Percentiles rank a stretch among this genome's conserved stretches.
Evolutionary conservation across 2,797 vertebrate species (phyloP).

Genomic region (Macroramphosus scolopax): DNA sequence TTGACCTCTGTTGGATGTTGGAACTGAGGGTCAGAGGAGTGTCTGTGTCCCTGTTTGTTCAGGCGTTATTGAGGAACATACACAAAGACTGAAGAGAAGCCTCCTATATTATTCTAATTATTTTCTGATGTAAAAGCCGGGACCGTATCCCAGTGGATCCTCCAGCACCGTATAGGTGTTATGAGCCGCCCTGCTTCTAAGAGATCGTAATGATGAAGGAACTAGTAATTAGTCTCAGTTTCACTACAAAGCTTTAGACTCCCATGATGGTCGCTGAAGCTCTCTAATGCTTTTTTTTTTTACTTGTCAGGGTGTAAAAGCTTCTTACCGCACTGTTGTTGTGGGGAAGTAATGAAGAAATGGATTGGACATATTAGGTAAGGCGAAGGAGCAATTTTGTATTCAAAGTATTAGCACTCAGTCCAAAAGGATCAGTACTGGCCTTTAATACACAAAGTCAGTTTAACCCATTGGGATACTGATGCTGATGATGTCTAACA

Average conservation of each 20-base stretch:
- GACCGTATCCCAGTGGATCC: conserved; percentile 12
- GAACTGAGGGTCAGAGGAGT: too few species aligned
- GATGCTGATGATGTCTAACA: background rate
- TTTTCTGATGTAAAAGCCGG: conserved; percentile 25
- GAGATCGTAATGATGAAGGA: conserved; percentile 30
- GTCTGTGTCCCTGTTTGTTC: too few species aligned
- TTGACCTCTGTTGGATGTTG: too few species aligned
- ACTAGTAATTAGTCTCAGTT: conserved; percentile 39
- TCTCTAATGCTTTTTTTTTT: conserved; percentile 4
- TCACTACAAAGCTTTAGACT: conserved; percentile 22
- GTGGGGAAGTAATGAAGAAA: background rate
- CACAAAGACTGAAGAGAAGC: too few species aligned
- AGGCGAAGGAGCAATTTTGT: too few species aligned
- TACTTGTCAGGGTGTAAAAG: background rate
- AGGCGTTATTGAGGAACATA: background rate
- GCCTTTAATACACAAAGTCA: too few species aligned
- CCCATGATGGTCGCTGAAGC: conserved; percentile 22
- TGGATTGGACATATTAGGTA: too few species aligned
- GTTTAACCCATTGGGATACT: too few species aligned
- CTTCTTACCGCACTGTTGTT: background rate
- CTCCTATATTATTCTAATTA: conserved; percentile 40
- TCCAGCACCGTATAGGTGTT: conserved; percentile 22
- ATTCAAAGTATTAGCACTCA: too few species aligned
- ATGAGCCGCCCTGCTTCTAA: conserved; percentile 35
- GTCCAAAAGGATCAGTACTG: too few species aligned